These are phyloP conservation scores for Paraescarpia echinospica DNA, from an alignment of 1,140 invertebrate genomes.

Conservation along the genomic window DNA sequence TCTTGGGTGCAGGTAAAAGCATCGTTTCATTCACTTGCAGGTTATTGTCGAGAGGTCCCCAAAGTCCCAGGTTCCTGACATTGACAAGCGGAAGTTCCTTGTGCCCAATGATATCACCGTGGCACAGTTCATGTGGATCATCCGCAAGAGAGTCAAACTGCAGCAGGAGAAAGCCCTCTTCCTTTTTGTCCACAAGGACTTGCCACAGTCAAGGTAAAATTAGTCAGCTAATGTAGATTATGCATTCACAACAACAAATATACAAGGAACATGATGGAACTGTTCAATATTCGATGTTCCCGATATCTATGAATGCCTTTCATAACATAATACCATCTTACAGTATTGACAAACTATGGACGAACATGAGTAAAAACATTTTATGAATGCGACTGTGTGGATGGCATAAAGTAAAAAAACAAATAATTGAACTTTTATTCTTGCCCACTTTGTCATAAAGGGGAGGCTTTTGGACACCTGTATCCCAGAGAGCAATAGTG, in stretches of 20 bases:
- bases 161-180: conserved; percentile 61
- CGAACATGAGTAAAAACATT: too few relatives aligned
- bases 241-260: not conserved
- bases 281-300: too few relatives aligned
- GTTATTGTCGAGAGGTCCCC: conserved; percentile 61
- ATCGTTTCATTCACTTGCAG: conserved; percentile 37
- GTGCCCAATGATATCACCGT: conserved; percentile 62
- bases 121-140: conserved; percentile 65
- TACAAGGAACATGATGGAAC: not conserved
- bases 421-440: too few relatives aligned
- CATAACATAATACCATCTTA: too few relatives aligned
- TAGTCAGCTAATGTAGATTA: not conserved
- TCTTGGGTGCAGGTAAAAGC: conserved; percentile 1
- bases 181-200: conserved; percentile 60
- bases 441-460: too few relatives aligned
- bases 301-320: too few relatives aligned
- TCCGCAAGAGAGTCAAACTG: conserved; percentile 60
- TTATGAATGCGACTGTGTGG: too few relatives aligned
- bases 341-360: too few relatives aligned
- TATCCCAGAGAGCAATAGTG: too few relatives aligned
- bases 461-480: too few relatives aligned
- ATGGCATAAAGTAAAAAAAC: too few relatives aligned
- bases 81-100: conserved; percentile 62
- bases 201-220: conserved; percentile 60
- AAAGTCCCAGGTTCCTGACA: conserved; percentile 57